phyloP scores from a whole-genome alignment of 1,140 invertebrate genomes.

The Aricia agestis region DNA sequence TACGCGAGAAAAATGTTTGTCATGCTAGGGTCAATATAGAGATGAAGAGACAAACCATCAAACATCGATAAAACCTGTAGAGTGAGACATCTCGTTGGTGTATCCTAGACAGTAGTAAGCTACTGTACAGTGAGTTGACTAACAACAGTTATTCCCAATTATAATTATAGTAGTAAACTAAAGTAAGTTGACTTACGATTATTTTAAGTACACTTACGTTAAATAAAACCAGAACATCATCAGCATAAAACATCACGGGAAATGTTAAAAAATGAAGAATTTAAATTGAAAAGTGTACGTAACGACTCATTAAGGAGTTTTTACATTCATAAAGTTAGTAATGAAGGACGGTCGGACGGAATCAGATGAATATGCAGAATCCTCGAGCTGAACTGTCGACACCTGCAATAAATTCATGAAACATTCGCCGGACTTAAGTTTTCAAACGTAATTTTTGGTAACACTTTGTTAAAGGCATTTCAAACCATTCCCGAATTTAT shows the following conservation, averaged over 20 bases:
- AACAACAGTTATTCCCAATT: too few relatives aligned
- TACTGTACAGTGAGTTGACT: too few relatives aligned
- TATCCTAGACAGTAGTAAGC: too few relatives aligned
- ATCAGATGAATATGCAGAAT: conserved; percentile 25
- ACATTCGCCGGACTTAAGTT: conserved; percentile 25
- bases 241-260: neutral
- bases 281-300: conserved; percentile 4
- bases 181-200: too few relatives aligned
- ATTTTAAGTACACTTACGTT: too few relatives aligned
- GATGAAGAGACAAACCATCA: too few relatives aligned
- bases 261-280: neutral
- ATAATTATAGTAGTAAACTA: too few relatives aligned
- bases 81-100: too few relatives aligned
- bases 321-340: conserved; percentile 23
- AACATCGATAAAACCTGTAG: too few relatives aligned
- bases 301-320: conserved; percentile 17
- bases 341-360: conserved; percentile 17
- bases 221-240: neutral
- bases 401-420: conserved; percentile 34
- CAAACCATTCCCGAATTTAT: too few relatives aligned
- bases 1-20: too few relatives aligned
- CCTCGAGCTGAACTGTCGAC: conserved; percentile 24
- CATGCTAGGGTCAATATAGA: too few relatives aligned
- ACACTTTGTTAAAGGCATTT: neutral
- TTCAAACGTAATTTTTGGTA: conserved; percentile 16